These are phyloP conservation scores for Acrocephalus kingi DNA, from an alignment of 2,113 vertebrate genomes.

Conservation along the genomic window DNA sequence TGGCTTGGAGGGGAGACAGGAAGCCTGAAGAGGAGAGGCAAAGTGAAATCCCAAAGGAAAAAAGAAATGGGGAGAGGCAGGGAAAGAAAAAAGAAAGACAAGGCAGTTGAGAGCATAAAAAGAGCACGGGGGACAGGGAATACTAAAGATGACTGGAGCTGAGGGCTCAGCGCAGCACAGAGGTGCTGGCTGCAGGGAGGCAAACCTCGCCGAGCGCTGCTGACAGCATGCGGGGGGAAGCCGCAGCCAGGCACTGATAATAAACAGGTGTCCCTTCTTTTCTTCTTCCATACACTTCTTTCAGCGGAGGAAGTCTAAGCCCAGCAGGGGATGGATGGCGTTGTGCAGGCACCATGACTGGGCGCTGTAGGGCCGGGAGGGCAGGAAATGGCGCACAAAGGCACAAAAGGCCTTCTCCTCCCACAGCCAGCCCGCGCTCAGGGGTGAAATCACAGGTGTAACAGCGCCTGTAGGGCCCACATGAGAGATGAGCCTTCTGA, in stretches of 20 bases:
- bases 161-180: not conserved
- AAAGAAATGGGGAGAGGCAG: not conserved
- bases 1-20: not conserved
- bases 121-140: not conserved
- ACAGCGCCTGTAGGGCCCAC: not conserved
- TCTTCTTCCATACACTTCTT: not conserved
- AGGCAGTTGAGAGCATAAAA: not conserved
- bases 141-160: not conserved
- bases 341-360: accelerated
- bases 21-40: conserved; percentile 24
- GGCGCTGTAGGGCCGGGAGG: accelerated
- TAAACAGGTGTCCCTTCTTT: not conserved
- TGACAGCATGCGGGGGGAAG: not conserved
- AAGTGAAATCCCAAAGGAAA: not conserved
- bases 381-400: not conserved
- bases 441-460: accelerated
- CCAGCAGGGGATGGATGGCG: not conserved
- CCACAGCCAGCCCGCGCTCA: accelerated
- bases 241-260: accelerated
- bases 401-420: not conserved
- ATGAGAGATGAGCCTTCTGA: not conserved
- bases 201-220: accelerated
- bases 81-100: not conserved
- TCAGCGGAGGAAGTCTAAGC: not conserved
- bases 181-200: not conserved